Conservation (phyloP, 2,113 vertebrate species). For the Neogobius melanostomus region DNA sequence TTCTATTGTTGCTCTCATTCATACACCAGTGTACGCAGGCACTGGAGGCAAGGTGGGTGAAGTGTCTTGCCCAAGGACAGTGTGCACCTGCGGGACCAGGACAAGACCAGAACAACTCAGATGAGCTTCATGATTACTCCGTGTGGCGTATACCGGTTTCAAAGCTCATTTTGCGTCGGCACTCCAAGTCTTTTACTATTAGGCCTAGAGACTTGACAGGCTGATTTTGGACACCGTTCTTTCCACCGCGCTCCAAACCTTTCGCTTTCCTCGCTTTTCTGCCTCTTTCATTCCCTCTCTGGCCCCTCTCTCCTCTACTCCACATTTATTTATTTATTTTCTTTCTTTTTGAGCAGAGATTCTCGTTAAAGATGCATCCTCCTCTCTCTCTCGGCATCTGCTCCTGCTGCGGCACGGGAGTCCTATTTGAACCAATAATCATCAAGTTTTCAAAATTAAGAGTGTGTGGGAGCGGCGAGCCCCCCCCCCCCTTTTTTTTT, state of each 20-base stretch:
- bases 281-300: conserved; percentile 30
- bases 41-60: no score
- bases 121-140: no score
- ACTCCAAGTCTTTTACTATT: no score
- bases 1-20: no score
- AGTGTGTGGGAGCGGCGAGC: conserved; percentile 44
- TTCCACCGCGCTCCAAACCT: conserved; percentile 53
- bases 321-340: not conserved
- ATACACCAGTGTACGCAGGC: no score
- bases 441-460: conserved; percentile 68
- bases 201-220: no score
- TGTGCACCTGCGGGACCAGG: no score
- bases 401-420: conserved; percentile 52
- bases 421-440: conserved; percentile 73
- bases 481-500: conserved; percentile 5
- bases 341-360: conserved; percentile 16
- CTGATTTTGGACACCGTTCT: not conserved
- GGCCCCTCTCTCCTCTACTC: conserved; percentile 26
- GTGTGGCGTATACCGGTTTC: no score
- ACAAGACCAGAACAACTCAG: no score
- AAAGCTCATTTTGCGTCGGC: no score
- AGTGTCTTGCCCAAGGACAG: no score
- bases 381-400: conserved; percentile 39
- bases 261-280: not conserved
- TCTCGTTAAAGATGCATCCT: conserved; percentile 67